phyloP scores from a whole-genome alignment of 2,113 vertebrate species.

The Gadus macrocephalus region DNA sequence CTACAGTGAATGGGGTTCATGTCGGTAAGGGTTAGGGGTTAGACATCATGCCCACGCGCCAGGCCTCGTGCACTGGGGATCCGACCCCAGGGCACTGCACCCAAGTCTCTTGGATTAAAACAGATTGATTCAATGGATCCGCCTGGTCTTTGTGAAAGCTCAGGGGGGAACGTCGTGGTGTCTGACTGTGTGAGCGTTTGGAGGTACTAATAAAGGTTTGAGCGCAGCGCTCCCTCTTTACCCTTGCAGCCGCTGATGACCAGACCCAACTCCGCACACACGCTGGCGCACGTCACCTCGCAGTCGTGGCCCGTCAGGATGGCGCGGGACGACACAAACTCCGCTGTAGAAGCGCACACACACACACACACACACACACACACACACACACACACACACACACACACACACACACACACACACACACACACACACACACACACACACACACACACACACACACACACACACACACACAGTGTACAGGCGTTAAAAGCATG shows the following conservation, averaged over 20 bases:
- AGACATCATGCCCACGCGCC: no score
- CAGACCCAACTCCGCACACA: constrained; percentile 93
- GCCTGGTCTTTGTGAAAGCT: not conserved
- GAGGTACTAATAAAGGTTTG: no score
- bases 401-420: constrained; percentile 9
- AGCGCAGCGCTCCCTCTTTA: constrained; percentile 47
- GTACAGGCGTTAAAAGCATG: not conserved
- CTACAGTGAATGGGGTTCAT: no score
- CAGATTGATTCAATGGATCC: not conserved
- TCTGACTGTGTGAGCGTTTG: no score
- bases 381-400: not conserved
- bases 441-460: constrained; percentile 18
- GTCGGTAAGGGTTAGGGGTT: no score
- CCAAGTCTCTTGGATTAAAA: not conserved
- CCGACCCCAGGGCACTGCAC: not conserved
- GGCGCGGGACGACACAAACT: constrained; percentile 86
- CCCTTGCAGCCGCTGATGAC: constrained; percentile 96
- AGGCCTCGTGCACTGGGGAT: not conserved
- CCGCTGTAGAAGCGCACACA: constrained; percentile 67
- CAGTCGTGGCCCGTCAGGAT: constrained; percentile 93
- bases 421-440: constrained; percentile 7
- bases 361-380: constrained; percentile 19
- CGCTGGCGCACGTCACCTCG: constrained; percentile 87
- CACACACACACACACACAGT: constrained; percentile 1
- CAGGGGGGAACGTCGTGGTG: not conserved